Evolutionary conservation across 2,113 vertebrate species (phyloP).

Genomic region (Proterorhinus semilunaris): DNA sequence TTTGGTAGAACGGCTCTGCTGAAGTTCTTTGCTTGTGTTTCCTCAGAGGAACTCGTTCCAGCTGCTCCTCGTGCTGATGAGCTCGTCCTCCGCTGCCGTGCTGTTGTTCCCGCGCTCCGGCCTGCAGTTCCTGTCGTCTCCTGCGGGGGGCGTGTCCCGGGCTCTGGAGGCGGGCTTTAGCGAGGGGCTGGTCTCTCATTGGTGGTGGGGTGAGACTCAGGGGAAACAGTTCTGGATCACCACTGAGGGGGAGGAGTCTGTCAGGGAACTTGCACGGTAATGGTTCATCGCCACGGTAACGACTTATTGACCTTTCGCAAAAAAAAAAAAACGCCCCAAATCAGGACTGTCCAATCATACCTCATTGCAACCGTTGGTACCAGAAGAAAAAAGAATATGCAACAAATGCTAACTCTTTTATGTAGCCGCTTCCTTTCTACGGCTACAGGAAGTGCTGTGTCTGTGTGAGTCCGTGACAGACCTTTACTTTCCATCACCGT

Average conservation of each 20-base stretch:
- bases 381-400: too few relatives aligned
- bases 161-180: slow-evolving; percentile 83
- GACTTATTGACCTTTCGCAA: too few relatives aligned
- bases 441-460: too few relatives aligned
- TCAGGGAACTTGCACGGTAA: slow-evolving; percentile 83
- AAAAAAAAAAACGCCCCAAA: too few relatives aligned
- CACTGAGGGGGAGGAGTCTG: slow-evolving; percentile 72
- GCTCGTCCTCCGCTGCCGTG: slow-evolving; percentile 83
- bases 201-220: slow-evolving; percentile 63
- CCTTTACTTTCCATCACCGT: too few relatives aligned
- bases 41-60: slow-evolving; percentile 93
- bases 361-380: too few relatives aligned
- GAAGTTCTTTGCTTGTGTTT: neutral
- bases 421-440: too few relatives aligned
- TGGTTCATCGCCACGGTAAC: too few relatives aligned
- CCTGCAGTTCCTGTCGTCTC: slow-evolving; percentile 82
- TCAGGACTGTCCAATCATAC: too few relatives aligned
- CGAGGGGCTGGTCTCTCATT: slow-evolving; percentile 73
- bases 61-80: slow-evolving; percentile 81
- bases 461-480: too few relatives aligned
- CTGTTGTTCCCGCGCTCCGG: slow-evolving; percentile 85
- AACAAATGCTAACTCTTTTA: too few relatives aligned
- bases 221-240: slow-evolving; percentile 80
- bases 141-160: slow-evolving; percentile 62
- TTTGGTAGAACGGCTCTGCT: neutral